Percentiles rank a stretch among this genome's conserved stretches.
Evolutionary conservation across 2,797 vertebrate species (phyloP).

Genomic region (Columba guinea): DNA sequence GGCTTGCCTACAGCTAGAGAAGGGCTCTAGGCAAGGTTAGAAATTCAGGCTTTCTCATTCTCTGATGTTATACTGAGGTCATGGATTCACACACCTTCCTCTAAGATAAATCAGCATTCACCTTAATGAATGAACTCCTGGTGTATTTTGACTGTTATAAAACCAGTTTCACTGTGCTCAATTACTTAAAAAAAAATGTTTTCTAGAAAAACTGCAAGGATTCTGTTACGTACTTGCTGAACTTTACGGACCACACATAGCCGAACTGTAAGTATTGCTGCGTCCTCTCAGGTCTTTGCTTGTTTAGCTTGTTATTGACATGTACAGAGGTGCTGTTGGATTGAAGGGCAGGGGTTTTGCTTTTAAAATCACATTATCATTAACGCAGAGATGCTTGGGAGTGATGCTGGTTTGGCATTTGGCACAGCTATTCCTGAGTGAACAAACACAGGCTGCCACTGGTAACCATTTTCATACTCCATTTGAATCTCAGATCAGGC

Average conservation of each 20-base stretch:
- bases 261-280: slow-evolving; percentile 75
- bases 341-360: neutral
- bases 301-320: neutral
- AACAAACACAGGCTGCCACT: slow-evolving; percentile 2
- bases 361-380: neutral
- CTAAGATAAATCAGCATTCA: neutral
- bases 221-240: slow-evolving; percentile 65
- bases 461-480: neutral
- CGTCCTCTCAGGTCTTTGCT: neutral
- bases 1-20: neutral
- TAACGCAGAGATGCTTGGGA: neutral
- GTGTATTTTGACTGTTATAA: neutral
- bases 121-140: neutral
- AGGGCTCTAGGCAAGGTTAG: neutral
- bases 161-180: neutral
- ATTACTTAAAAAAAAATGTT: slow-evolving; percentile 13
- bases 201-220: slow-evolving; percentile 72
- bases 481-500: slow-evolving; percentile 5
- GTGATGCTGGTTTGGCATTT: neutral
- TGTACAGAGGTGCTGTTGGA: neutral
- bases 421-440: neutral
- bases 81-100: neutral
- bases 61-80: neutral
- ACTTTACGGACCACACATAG: slow-evolving; percentile 68
- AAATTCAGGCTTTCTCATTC: neutral